Base-by-base conservation (phyloP, 2,113 vertebrate species). In the Cyprinus carpio region DNA sequence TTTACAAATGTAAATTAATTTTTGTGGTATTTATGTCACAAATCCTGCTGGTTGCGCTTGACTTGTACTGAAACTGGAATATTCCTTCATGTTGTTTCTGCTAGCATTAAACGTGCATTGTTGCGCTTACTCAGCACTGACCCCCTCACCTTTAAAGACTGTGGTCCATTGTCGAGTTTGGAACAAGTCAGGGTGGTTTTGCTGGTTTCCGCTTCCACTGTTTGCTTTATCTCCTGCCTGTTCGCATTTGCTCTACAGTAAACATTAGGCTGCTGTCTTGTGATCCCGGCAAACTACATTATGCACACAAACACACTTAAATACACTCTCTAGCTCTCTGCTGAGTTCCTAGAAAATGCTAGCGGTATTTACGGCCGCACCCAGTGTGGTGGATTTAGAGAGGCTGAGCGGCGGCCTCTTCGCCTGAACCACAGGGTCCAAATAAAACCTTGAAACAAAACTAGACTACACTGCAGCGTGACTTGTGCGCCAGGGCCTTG, bases 141-240 rank as follows among this genome's bases (percentile, higher is more conserved):
- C 60, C 77, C 56, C 46, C n/a, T 65, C 58, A 31, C 54, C 67
- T 27, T 25, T 69, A 18, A 69, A 75, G 76, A 71, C 81, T 71
- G 46, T 37, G 71, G 58, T 40, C 69, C 81, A 62, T 86, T 76
- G 85, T 43, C 10, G 10, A 67, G 74, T 71, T 74, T 64, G 76
- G 64, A 86, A 81, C 83, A 11, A 83, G 87, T 84, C 80, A 29
- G 82, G 37, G 60, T 74, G 85, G 85, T 86, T 86, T 86, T 87
- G 62, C 85, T 82, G 75, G 82, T 85, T 87, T 88, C 83, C 69
- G 40, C 64, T 82, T 81, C 43, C 51, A 62, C 51, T 75, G 54
- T 69, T 87, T 49, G 51, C 23, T 46, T 84, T 79, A 74, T 82
- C 43, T 85, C 78, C 85, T 37, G 75, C 58, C 72, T 16, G 72